These are phyloP conservation scores for Drosophila lacteicornis DNA, from an alignment of 1,140 invertebrate genomes.

Conservation along the genomic window DNA sequence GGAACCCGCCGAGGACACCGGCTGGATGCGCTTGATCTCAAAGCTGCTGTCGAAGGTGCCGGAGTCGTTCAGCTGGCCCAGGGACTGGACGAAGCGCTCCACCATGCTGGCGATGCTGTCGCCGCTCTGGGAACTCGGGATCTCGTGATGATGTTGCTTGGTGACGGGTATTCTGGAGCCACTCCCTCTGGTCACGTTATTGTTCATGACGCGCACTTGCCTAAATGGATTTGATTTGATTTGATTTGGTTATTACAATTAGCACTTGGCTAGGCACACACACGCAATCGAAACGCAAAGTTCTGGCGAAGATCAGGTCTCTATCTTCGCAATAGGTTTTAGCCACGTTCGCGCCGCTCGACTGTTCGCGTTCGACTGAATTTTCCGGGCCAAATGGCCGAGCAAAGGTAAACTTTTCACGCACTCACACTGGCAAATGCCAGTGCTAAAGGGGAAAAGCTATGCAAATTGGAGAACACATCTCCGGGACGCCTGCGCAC, in stretches of 20 bases:
- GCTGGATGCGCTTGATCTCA: constrained; percentile 75
- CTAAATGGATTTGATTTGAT: constrained; percentile 41
- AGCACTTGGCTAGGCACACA: not conserved
- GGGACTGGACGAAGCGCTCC: constrained; percentile 75
- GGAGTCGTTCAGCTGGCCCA: constrained; percentile 79
- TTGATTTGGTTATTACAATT: constrained; percentile 26
- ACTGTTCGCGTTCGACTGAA: constrained; percentile 68
- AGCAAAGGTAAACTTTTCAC: constrained; percentile 67
- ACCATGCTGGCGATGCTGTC: constrained; percentile 68
- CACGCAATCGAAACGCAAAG: constrained; percentile 65
- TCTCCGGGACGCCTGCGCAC: constrained; percentile 53
- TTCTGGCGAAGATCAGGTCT: constrained; percentile 16
- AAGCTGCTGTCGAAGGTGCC: constrained; percentile 81
- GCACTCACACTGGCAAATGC: constrained; percentile 15
- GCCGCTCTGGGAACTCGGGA: constrained; percentile 11
- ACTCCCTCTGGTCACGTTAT: constrained; percentile 18
- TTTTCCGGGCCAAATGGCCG: constrained; percentile 54
- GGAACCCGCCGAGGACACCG: constrained; percentile 25
- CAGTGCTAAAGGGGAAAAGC: constrained; percentile 25
- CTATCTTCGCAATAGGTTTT: constrained; percentile 4
- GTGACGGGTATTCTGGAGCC: constrained; percentile 22
- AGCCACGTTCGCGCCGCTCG: constrained; percentile 51
- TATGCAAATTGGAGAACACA: constrained; percentile 48
- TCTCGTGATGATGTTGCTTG: not conserved
- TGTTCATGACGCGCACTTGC: constrained; percentile 65